A percentile compares a stretch with the other conserved stretches of the same genome.
Conservation (phyloP, 1,140 invertebrate genomes). For the Tachypleus tridentatus region DNA sequence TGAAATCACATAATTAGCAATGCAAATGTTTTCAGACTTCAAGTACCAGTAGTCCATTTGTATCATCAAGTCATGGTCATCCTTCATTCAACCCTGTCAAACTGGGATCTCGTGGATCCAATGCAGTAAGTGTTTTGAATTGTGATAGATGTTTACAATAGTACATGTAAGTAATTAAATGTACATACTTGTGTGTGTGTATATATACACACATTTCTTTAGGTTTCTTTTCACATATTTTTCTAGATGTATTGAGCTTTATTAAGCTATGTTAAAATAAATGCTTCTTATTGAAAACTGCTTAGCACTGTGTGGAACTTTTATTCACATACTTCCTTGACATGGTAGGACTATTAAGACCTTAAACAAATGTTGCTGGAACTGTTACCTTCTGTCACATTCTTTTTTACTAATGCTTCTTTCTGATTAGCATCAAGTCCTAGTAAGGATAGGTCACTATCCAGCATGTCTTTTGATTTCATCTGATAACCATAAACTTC, state of each 20-base stretch:
- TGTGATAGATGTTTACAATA: background rate
- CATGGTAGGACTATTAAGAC: no score
- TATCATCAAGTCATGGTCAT: constrained; percentile 76
- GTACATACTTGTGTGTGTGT: constrained; percentile 18
- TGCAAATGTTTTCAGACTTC: background rate
- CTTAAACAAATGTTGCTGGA: no score
- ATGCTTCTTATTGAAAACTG: background rate
- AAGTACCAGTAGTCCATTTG: constrained; percentile 55
- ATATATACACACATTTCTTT: constrained; percentile 5
- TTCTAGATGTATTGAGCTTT: background rate
- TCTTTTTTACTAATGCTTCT: no score
- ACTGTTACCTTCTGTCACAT: no score
- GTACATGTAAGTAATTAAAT: constrained; percentile 22
- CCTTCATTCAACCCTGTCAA: constrained; percentile 88
- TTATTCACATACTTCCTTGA: background rate
- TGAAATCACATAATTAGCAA: no score
- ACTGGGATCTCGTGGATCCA: constrained; percentile 58
- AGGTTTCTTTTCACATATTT: constrained; percentile 13
- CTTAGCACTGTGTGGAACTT: constrained; percentile 1
- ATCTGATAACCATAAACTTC: no score
- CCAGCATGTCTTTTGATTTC: no score
- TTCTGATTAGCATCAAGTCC: no score
- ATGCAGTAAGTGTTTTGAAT: constrained; percentile 41
- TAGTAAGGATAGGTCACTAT: no score
- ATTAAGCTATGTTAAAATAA: background rate